phyloP scores from a whole-genome alignment of 2,797 vertebrate species.

The Meda fulgida region DNA sequence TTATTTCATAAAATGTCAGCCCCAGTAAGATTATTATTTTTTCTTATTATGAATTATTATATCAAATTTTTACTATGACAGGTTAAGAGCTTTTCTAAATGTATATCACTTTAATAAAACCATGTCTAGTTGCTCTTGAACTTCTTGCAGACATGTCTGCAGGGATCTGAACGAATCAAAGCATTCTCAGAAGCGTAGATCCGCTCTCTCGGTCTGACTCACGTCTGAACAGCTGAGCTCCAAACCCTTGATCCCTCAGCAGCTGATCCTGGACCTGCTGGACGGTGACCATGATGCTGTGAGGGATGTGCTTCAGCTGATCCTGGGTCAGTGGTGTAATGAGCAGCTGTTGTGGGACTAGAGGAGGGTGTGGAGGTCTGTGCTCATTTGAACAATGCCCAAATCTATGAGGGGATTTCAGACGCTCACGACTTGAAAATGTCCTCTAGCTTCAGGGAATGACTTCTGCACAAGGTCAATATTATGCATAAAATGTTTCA shows the following conservation, averaged over 20 bases:
- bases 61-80: neutral
- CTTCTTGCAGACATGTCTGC: neutral
- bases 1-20: neutral
- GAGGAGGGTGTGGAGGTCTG: conserved; percentile 49
- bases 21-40: too few relatives aligned
- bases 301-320: neutral
- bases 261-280: conserved; percentile 45
- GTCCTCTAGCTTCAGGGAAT: conserved; percentile 9
- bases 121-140: neutral
- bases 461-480: neutral
- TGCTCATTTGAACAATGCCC: conserved; percentile 72
- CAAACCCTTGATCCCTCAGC: neutral
- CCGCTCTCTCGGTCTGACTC: conserved; percentile 24
- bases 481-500: neutral
- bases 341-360: conserved; percentile 70
- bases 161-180: neutral
- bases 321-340: conserved; percentile 22
- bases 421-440: conserved; percentile 56
- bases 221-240: conserved; percentile 45
- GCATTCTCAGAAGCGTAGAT: neutral
- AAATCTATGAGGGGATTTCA: conserved; percentile 46
- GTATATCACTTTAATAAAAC: too few relatives aligned
- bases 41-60: too few relatives aligned
- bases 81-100: neutral
- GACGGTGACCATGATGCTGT: neutral